Conservation (phyloP, 2,888 invertebrate genomes). For the Camptogramma bilineatum region DNA sequence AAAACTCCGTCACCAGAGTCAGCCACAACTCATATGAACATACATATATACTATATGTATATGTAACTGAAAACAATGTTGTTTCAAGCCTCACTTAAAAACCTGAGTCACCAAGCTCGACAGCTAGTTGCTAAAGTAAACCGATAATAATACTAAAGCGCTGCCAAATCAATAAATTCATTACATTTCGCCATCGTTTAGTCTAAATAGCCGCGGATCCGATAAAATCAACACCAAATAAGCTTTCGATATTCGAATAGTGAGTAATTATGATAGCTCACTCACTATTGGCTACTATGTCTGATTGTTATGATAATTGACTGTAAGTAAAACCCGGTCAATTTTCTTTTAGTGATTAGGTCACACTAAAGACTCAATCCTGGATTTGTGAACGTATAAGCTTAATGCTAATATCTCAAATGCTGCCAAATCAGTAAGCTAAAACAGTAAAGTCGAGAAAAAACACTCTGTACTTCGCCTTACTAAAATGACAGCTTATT, state of each 20-base stretch:
- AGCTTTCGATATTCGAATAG: conserved; percentile 38
- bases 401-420: too few relatives aligned
- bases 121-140: conserved; percentile 15
- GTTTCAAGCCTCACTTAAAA: too few relatives aligned
- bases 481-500: too few relatives aligned
- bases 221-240: conserved; percentile 47
- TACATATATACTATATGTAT: too few relatives aligned
- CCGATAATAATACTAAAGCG: conserved; percentile 24
- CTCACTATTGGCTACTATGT: not conserved
- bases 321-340: not conserved
- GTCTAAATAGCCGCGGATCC: conserved; percentile 15
- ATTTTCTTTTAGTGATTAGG: not conserved
- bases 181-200: conserved; percentile 22
- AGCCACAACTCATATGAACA: too few relatives aligned
- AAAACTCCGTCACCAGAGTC: too few relatives aligned
- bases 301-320: not conserved
- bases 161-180: conserved; percentile 32
- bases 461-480: too few relatives aligned
- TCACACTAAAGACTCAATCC: too few relatives aligned
- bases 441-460: too few relatives aligned
- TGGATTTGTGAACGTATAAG: too few relatives aligned
- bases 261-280: not conserved
- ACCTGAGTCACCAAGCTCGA: conserved; percentile 10
- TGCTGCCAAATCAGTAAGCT: too few relatives aligned
- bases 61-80: too few relatives aligned